phyloP scores from a whole-genome alignment of 2,113 vertebrate species.

The Eudyptes chrysolophus region DNA sequence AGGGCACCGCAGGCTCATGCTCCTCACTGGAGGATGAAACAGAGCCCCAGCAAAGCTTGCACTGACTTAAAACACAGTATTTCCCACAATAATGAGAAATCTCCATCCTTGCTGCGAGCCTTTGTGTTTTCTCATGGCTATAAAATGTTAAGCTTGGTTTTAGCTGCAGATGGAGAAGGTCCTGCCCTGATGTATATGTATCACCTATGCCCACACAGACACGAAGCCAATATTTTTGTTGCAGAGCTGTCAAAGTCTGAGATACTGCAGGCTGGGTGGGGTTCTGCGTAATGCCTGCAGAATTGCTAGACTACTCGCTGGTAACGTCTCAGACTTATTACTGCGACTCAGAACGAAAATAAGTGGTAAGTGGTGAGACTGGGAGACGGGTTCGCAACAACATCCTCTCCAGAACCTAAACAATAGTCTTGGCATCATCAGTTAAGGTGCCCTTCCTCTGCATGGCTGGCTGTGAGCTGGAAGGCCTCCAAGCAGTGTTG shows the following conservation, averaged over 20 bases:
- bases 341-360: conserved; percentile 41
- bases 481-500: background rate
- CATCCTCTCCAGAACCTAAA: conserved; percentile 55
- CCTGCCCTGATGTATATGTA: background rate
- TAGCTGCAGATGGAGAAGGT: background rate
- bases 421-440: conserved; percentile 12
- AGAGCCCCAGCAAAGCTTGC: background rate
- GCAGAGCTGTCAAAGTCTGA: background rate
- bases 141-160: background rate
- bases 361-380: conserved; percentile 23
- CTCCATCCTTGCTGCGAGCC: background rate
- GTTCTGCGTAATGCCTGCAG: background rate
- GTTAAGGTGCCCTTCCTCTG: background rate
- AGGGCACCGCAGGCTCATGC: background rate
- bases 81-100: background rate
- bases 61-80: background rate
- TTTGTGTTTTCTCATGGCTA: background rate
- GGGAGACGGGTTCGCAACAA: background rate
- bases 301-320: conserved; percentile 15
- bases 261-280: conserved; percentile 10
- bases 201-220: background rate
- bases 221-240: background rate
- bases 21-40: background rate
- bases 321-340: background rate
- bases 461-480: background rate